Evolutionary conservation across 2,888 invertebrate genomes (phyloP).

Genomic region (Exephanes ischioxanthus): DNA sequence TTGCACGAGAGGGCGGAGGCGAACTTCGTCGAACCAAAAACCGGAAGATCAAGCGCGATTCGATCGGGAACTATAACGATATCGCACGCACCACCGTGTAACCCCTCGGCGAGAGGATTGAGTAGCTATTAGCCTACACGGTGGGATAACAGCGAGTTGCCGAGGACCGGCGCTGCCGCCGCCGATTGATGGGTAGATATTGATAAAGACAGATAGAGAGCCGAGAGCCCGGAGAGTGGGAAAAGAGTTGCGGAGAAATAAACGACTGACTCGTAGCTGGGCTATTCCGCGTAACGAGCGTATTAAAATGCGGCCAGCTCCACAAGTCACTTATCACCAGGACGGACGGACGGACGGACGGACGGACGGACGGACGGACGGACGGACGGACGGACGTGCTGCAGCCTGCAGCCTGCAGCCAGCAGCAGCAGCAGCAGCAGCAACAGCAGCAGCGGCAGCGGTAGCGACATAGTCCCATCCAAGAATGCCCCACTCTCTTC

Average conservation of each 20-base stretch:
- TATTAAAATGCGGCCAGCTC: constrained; percentile 79
- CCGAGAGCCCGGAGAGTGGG: constrained; percentile 14
- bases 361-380: constrained; percentile 70
- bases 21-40: not conserved
- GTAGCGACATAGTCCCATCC: constrained; percentile 53
- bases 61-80: constrained; percentile 6
- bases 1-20: not conserved
- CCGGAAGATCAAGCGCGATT: constrained; percentile 37
- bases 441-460: constrained; percentile 34
- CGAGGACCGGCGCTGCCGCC: constrained; percentile 64
- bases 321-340: constrained; percentile 77
- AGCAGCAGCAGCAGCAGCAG: constrained; percentile 70
- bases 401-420: constrained; percentile 70
- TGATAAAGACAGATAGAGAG: constrained; percentile 57
- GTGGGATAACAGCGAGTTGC: constrained; percentile 37
- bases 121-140: constrained; percentile 4
- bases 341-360: constrained; percentile 68
- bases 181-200: constrained; percentile 55
- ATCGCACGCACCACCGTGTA: constrained; percentile 37
- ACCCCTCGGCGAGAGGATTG: constrained; percentile 52
- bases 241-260: constrained; percentile 37
- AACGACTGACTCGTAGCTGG: constrained; percentile 70
- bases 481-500: constrained; percentile 61
- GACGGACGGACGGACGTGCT: constrained; percentile 69
- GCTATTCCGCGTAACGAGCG: constrained; percentile 74